Evolutionary conservation across 2,888 invertebrate genomes (phyloP).

Genomic region (Ceriagrion tenellum): DNA sequence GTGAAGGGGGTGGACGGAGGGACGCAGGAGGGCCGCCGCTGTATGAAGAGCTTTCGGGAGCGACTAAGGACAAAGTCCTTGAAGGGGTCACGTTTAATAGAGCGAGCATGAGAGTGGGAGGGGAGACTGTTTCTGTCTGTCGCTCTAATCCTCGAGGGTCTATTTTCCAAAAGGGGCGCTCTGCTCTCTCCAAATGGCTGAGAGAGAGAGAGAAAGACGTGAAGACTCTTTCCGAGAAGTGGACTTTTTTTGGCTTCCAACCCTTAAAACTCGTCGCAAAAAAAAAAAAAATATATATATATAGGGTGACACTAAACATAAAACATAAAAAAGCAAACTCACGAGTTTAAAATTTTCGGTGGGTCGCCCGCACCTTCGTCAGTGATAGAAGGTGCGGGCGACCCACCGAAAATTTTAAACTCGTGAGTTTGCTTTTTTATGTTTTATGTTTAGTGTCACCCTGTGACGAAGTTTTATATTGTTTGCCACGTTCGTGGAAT

Average conservation of each 20-base stretch:
- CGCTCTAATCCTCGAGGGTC: not conserved
- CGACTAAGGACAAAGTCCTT: not conserved
- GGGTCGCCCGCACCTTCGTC: no score
- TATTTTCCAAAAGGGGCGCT: not conserved
- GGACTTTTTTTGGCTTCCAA: not conserved
- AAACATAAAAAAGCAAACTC: no score
- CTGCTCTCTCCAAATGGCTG: not conserved
- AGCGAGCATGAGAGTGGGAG: not conserved
- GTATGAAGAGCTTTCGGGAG: not conserved
- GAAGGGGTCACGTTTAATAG: not conserved
- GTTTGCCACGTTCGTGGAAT: no score
- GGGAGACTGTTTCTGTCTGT: not conserved
- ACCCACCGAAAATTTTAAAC: no score
- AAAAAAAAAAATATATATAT: not conserved
- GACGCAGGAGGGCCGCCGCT: not conserved
- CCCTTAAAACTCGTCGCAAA: not conserved
- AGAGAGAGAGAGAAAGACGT: not conserved
- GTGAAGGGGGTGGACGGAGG: not conserved
- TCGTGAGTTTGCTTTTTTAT: no score
- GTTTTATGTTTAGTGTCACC: no score
- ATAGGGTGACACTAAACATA: no score
- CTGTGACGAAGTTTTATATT: no score
- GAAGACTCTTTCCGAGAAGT: not conserved
- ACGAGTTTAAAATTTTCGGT: no score
- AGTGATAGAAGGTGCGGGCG: no score